Evolutionary conservation across 1,140 invertebrate genomes (phyloP).

Genomic region (Tetramorium alpestre): DNA sequence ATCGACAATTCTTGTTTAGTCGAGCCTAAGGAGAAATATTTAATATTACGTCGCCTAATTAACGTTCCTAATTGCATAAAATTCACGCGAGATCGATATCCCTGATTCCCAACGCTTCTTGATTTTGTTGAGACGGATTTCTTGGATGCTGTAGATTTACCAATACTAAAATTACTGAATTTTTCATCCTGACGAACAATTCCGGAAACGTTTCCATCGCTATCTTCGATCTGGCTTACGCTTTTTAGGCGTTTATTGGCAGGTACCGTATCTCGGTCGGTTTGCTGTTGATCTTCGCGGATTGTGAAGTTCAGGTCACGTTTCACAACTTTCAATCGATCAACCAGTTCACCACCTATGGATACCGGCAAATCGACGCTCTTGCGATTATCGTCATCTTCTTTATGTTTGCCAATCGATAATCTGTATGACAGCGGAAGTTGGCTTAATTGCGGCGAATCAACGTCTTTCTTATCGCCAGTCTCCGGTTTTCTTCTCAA

Average conservation of each 20-base stretch:
- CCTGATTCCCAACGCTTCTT: background rate
- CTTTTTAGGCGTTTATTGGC: no score
- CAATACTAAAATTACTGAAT: background rate
- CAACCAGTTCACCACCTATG: background rate
- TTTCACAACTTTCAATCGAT: slow-evolving; percentile 2
- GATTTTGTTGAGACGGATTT: background rate
- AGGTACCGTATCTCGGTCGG: no score
- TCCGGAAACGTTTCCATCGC: background rate
- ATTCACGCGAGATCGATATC: background rate
- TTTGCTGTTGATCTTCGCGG: no score
- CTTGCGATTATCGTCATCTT: background rate
- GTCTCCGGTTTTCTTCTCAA: background rate
- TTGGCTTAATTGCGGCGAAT: background rate
- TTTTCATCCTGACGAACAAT: background rate
- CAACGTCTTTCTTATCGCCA: background rate
- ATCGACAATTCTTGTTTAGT: slow-evolving; percentile 7
- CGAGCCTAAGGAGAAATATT: background rate
- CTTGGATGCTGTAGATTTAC: background rate
- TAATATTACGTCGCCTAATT: background rate
- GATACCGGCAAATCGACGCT: background rate
- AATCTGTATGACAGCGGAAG: background rate
- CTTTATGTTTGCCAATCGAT: background rate
- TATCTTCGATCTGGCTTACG: background rate
- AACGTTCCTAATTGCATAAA: slow-evolving; percentile 9
- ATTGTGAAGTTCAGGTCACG: slow-evolving; percentile 40